Percentiles rank a stretch among this genome's conserved stretches.
Evolutionary conservation across 2,888 invertebrate species (phyloP).

Genomic region (Athalia cordata): DNA sequence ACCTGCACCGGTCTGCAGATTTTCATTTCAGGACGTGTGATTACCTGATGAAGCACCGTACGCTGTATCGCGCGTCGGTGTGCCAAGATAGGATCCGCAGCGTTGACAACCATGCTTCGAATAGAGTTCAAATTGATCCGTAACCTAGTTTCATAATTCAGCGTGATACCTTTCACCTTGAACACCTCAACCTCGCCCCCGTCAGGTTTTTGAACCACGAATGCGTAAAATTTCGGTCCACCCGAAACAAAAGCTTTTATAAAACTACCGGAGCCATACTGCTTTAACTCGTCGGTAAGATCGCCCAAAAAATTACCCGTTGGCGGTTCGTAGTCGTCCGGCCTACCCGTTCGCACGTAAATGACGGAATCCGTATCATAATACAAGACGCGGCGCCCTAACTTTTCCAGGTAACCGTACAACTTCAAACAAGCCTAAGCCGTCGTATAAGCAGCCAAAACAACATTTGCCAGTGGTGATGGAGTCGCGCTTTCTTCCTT

Average conservation of each 20-base stretch:
- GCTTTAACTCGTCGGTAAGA: constrained; percentile 45
- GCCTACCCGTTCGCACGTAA: constrained; percentile 48
- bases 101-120: constrained; percentile 14
- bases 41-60: background rate
- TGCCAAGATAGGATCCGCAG: background rate
- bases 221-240: constrained; percentile 67
- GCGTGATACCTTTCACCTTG: constrained; percentile 50
- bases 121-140: constrained; percentile 47
- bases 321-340: constrained; percentile 51
- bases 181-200: constrained; percentile 40
- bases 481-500: no score
- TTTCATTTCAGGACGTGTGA: constrained; percentile 7
- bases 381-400: constrained; percentile 62
- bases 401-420: constrained; percentile 60
- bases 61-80: background rate
- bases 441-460: no score
- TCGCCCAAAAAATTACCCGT: constrained; percentile 60
- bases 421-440: constrained; percentile 64
- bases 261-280: constrained; percentile 56
- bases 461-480: no score
- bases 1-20: background rate
- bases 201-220: constrained; percentile 51
- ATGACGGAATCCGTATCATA: constrained; percentile 68
- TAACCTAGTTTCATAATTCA: constrained; percentile 47
- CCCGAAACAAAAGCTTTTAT: constrained; percentile 64